Conservation (phyloP, 2,113 vertebrate species). For the Pangasianodon gigas region DNA sequence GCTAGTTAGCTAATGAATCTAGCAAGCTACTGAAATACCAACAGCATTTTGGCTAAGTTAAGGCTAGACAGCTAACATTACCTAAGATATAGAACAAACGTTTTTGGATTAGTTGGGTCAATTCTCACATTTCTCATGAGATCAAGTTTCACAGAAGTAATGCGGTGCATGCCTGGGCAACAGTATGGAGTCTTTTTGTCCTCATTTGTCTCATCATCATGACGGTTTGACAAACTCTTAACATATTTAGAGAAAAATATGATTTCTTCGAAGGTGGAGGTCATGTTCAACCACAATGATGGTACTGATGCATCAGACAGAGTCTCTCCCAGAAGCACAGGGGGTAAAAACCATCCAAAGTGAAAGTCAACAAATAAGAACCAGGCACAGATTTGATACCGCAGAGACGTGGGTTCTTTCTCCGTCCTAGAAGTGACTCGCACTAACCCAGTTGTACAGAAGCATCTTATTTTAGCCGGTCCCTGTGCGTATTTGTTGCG, state of each 20-base stretch:
- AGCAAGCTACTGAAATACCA: not conserved
- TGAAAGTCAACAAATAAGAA: not conserved
- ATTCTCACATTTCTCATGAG: too few species aligned
- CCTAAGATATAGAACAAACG: not conserved
- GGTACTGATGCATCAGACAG: not conserved
- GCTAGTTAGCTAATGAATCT: not conserved
- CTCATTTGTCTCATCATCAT: not conserved
- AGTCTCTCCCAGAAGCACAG: not conserved
- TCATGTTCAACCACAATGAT: not conserved
- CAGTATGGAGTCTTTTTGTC: not conserved
- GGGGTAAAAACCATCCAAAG: not conserved
- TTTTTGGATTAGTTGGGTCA: too few species aligned
- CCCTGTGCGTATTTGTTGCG: constrained; percentile 12
- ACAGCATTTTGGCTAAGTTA: not conserved
- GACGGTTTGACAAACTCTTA: not conserved
- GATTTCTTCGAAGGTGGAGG: not conserved
- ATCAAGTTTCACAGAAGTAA: too few species aligned
- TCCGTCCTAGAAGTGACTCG: constrained; percentile 41
- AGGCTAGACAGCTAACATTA: not conserved
- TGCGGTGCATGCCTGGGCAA: too few species aligned
- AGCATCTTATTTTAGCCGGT: constrained; percentile 26
- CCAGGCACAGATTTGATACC: constrained; percentile 14
- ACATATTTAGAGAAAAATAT: not conserved
- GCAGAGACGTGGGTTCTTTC: constrained; percentile 35
- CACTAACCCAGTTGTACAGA: constrained; percentile 2